These are phyloP conservation scores for Threskiornis aethiopicus DNA, from an alignment of 2,797 vertebrate genomes.

Conservation along the genomic window DNA sequence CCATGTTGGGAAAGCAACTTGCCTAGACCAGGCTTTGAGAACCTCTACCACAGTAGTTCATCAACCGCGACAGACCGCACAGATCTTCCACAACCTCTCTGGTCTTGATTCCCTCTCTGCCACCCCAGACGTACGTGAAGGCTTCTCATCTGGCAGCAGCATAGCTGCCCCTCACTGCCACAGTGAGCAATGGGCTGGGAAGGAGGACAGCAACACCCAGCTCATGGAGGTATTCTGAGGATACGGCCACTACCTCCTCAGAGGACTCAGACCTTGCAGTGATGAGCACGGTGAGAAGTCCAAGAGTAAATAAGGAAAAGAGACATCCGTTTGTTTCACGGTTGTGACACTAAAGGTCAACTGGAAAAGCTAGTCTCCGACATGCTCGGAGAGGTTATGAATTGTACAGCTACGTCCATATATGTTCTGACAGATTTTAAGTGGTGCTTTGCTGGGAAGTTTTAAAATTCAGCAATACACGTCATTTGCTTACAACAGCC, in stretches of 20 bases:
- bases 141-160: not conserved
- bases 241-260: not conserved
- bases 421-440: slow-evolving; percentile 58
- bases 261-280: not conserved
- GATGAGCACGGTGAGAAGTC: not conserved
- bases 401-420: slow-evolving; percentile 28
- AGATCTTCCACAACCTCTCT: not conserved
- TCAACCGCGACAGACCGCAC: not conserved
- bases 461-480: slow-evolving; percentile 46
- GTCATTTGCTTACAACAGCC: slow-evolving; percentile 68
- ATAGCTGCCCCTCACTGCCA: not conserved
- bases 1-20: not conserved
- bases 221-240: not conserved
- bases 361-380: slow-evolving; percentile 37
- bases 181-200: not conserved
- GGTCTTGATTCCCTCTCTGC: not conserved
- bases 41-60: not conserved
- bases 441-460: slow-evolving; percentile 35
- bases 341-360: slow-evolving; percentile 61
- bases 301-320: not conserved
- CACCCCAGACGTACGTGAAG: fast-evolving
- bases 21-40: not conserved
- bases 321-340: not conserved
- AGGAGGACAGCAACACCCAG: not conserved
- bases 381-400: not conserved